A percentile compares a stretch with the other conserved stretches of the same genome.
These are phyloP conservation scores for Diadophis punctatus DNA, from an alignment of 2,113 vertebrate genomes.

Conservation along the genomic window DNA sequence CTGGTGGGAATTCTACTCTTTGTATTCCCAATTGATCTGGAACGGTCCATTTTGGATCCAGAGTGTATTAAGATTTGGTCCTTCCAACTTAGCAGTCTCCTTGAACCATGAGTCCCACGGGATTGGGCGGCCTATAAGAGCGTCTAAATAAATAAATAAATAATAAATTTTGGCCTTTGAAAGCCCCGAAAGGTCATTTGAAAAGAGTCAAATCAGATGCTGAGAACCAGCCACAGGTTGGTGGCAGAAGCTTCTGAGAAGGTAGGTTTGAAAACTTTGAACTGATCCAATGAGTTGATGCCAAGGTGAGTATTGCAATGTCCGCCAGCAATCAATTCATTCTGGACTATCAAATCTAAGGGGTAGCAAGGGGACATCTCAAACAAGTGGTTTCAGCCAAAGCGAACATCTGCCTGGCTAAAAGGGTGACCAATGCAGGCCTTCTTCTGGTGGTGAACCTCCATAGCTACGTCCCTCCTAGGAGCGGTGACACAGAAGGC, in stretches of 20 bases:
- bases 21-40: too few relatives aligned
- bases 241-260: not conserved
- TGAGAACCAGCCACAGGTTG: not conserved
- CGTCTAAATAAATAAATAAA: too few relatives aligned
- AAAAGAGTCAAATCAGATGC: not conserved
- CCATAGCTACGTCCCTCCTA: not conserved
- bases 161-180: not conserved
- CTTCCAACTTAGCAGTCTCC: not conserved
- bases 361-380: not conserved
- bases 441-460: not conserved
- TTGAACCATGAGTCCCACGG: too few relatives aligned
- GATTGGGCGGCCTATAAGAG: too few relatives aligned
- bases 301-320: not conserved
- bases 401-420: not conserved
- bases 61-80: not conserved
- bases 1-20: too few relatives aligned
- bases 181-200: not conserved
- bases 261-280: not conserved
- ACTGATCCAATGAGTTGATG: not conserved
- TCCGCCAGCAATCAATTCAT: not conserved
- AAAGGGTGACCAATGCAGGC: not conserved
- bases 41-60: too few relatives aligned
- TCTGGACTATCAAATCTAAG: not conserved
- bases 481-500: not conserved
- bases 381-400: not conserved